phyloP scores from a whole-genome alignment of 2,888 invertebrate genomes.

The Cataglyphis cursor region DNA sequence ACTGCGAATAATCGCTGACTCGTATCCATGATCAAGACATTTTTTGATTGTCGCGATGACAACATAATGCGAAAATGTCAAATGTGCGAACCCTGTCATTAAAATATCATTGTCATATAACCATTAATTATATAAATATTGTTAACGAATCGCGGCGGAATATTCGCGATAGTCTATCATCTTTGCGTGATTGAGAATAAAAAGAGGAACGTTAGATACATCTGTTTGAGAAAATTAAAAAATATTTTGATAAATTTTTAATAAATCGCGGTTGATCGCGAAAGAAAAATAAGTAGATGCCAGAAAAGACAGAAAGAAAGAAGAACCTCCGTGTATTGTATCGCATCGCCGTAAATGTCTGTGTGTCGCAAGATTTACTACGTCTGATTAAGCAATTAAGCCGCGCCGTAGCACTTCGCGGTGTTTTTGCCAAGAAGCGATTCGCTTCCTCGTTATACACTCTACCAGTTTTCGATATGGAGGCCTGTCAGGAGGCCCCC shows the following conservation, averaged over 20 bases:
- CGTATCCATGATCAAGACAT: neutral
- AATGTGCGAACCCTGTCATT: conserved; percentile 4
- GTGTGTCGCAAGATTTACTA: conserved; percentile 84
- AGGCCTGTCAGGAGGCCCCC: conserved; percentile 60
- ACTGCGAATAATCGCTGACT: neutral
- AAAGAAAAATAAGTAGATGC: neutral
- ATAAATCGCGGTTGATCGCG: neutral
- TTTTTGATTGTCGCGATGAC: neutral
- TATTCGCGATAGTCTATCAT: neutral
- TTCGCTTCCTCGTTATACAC: conserved; percentile 77
- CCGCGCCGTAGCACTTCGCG: conserved; percentile 72
- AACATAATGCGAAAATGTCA: neutral
- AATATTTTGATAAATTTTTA: conserved; percentile 40
- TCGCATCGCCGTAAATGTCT: conserved; percentile 78
- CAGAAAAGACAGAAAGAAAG: neutral
- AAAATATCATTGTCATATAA: conserved; percentile 34
- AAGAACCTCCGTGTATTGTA: conserved; percentile 4
- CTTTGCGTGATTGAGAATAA: neutral
- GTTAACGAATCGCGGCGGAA: neutral
- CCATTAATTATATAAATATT: conserved; percentile 1
- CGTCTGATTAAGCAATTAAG: conserved; percentile 86
- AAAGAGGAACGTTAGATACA: neutral
- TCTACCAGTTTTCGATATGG: conserved; percentile 67
- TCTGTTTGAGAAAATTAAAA: neutral
- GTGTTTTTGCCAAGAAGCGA: conserved; percentile 75